These are phyloP conservation scores for Apodemus sylvaticus DNA, from an alignment of 2,113 vertebrate species.

Conservation along the genomic window DNA sequence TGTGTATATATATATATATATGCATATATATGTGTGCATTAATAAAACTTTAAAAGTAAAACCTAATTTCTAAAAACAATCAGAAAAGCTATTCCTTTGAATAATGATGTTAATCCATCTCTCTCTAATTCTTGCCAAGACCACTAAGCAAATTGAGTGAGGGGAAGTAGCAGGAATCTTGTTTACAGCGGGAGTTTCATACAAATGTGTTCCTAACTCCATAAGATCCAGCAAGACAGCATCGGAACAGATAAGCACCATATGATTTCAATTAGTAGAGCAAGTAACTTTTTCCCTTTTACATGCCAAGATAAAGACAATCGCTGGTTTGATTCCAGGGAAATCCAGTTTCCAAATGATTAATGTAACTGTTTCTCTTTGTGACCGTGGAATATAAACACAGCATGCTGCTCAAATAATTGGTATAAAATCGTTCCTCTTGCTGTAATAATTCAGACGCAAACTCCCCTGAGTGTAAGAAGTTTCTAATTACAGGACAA, in stretches of 20 bases:
- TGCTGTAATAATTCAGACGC: slow-evolving; percentile 48
- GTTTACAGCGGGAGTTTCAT: background rate
- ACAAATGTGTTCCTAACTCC: background rate
- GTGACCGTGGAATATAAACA: slow-evolving; percentile 26
- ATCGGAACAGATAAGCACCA: slow-evolving; percentile 17
- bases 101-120: background rate
- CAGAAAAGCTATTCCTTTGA: slow-evolving; percentile 27
- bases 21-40: background rate
- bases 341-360: slow-evolving; percentile 40
- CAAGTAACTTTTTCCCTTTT: slow-evolving; percentile 8
- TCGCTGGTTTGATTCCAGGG: slow-evolving; percentile 29
- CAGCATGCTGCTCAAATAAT: background rate
- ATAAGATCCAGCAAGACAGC: background rate
- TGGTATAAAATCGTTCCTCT: slow-evolving; percentile 21
- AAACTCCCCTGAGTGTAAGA: background rate
- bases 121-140: slow-evolving; percentile 11
- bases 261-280: slow-evolving; percentile 49
- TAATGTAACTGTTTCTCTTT: slow-evolving; percentile 43
- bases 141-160: background rate
- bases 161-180: background rate
- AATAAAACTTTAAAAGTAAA: background rate
- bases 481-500: slow-evolving; percentile 12
- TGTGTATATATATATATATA: background rate
- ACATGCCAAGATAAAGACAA: slow-evolving; percentile 63
- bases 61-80: slow-evolving; percentile 35